A percentile compares a stretch with the other conserved stretches of the same genome.
phyloP scores from a whole-genome alignment of 2,113 vertebrate genomes.

The Nibea coibor region DNA sequence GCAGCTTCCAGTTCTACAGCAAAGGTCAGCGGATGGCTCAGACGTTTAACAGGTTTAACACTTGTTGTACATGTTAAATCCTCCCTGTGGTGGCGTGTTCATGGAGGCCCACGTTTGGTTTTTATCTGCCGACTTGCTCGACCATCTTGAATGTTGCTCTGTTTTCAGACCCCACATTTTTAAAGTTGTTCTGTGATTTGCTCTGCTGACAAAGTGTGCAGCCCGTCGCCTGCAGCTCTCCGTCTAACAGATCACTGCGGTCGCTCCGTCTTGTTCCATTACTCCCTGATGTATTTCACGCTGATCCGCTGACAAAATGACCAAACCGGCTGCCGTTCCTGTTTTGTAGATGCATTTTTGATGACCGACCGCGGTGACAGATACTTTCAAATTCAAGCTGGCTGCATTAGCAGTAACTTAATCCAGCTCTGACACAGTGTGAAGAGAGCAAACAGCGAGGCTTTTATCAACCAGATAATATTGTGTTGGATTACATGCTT shows the following conservation, averaged over 20 bases:
- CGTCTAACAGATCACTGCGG: background rate
- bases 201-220: background rate
- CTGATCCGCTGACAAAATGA: background rate
- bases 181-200: background rate
- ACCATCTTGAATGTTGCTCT: background rate
- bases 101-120: background rate
- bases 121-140: background rate
- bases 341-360: background rate
- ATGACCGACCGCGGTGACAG: background rate
- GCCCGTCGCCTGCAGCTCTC: background rate
- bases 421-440: background rate
- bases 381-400: background rate
- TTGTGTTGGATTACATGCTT: background rate
- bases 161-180: too few relatives aligned
- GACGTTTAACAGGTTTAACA: background rate
- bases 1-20: slow-evolving; percentile 93
- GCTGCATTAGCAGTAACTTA: background rate
- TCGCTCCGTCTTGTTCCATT: background rate
- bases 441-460: background rate
- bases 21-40: slow-evolving; percentile 80
- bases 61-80: background rate
- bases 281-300: background rate
- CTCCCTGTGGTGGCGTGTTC: background rate
- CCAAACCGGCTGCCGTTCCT: background rate
- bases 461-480: background rate